Percentiles rank a stretch among this genome's conserved stretches.
Evolutionary conservation across 23 tunicate genomes (phyloP).

Genomic region (Halocynthia roretzi): DNA sequence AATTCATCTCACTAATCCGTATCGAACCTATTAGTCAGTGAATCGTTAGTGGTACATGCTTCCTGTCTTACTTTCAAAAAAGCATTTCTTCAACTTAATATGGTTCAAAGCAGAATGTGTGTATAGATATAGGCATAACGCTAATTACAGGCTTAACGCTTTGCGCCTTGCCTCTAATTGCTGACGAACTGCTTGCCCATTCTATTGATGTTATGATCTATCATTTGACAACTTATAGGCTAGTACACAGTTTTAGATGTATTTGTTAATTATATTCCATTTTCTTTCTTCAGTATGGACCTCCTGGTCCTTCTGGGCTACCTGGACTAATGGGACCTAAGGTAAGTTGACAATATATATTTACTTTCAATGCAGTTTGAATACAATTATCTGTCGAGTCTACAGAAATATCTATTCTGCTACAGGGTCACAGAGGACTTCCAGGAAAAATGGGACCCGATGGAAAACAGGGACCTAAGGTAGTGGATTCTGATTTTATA

Average conservation of each 20-base stretch:
- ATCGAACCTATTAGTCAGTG: too few species aligned
- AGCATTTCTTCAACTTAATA: too few species aligned
- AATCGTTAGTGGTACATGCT: too few species aligned
- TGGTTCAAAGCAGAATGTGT: too few species aligned
- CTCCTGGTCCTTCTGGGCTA: conserved; percentile 18
- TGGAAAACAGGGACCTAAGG: conserved; percentile 89
- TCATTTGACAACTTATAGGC: background rate
- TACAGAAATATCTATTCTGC: background rate
- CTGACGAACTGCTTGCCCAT: too few species aligned
- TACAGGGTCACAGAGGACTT: conserved; percentile 71
- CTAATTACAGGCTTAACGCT: too few species aligned
- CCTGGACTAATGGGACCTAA: background rate
- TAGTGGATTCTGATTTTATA: background rate
- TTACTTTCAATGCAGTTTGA: background rate
- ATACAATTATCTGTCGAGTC: background rate
- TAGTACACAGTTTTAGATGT: background rate
- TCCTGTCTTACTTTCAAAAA: too few species aligned
- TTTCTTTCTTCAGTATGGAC: conserved; percentile 26
- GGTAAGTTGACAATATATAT: background rate
- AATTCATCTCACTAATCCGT: too few species aligned
- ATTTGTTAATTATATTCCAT: background rate
- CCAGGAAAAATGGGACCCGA: conserved; percentile 67
- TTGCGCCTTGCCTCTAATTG: too few species aligned
- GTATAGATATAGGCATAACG: too few species aligned
- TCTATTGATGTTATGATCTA: too few species aligned